Base-by-base conservation (phyloP, 37 sponge, comb jelly and placozoan species). In the Geodia barretti region DNA sequence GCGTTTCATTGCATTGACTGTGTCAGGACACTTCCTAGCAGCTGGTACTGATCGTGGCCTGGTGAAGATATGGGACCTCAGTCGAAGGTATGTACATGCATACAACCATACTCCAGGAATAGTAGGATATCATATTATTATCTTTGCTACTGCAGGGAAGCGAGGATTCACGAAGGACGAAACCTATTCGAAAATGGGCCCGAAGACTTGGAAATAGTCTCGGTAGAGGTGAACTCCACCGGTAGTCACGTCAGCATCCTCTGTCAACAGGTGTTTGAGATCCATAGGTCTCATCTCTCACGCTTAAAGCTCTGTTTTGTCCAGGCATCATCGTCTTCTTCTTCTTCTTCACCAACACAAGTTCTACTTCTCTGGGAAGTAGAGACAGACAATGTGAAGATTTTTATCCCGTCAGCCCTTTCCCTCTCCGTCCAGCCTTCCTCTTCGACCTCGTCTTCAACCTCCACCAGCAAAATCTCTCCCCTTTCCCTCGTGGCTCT, bases 51-150 rank as follows among this genome's bases (percentile, higher is more conserved):
- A 63, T 32, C 78, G 63, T 60, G 89, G 91, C 0, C 43, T 68
- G 40, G 83, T 97, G 40, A 95, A 88, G 29, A 47, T 93, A 29
- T 97, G 95, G 95, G 97, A 97, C 73, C 75, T 95, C 32, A 75
- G 87, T 29, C 72, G 90, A 41, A 93, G 95, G 95, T 88, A 70
- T n/a, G n/a, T n/a, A n/a, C n/a, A n/a, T n/a, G n/a, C n/a, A n/a
- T n/a, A n/a, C n/a, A n/a, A n/a, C n/a, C n/a, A n/a, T n/a, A n/a
- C n/a, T 47, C 7, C 54, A 47, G 7, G 54, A 17, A 47, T 47
- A 47, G 11, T 17, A 17, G 54, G 7, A 47, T 37, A 7, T 32
- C 37, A 35, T n/a, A n/a, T n/a, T n/a, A n/a, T n/a, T n/a, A n/a
- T n/a, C n/a, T n/a, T n/a, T n/a, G n/a, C n/a, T n/a, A n/a, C 33